Evolutionary conservation across 2,113 vertebrate genomes (phyloP).

Genomic region (Atlantisia rogersi): DNA sequence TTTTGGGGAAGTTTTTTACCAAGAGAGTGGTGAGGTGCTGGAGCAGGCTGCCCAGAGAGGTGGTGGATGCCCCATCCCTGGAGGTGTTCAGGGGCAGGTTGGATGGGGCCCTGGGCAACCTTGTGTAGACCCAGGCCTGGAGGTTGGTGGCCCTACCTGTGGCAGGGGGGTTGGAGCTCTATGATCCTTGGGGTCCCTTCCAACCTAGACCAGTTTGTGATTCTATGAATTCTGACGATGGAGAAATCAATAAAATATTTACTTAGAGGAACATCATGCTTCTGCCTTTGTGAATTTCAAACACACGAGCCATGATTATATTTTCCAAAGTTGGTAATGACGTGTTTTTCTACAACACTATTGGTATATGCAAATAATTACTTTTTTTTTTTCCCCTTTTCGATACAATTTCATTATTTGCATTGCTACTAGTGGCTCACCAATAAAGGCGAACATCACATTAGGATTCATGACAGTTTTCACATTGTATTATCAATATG

Average conservation of each 20-base stretch:
- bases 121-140: no score
- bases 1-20: no score
- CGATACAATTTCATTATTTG: conserved; percentile 99
- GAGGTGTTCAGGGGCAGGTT: no score
- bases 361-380: conserved; percentile 95
- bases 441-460: conserved; percentile 99
- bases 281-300: conserved; percentile 31
- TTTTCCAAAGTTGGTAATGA: conserved; percentile 70
- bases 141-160: no score
- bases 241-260: conserved; percentile 59
- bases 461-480: conserved; percentile 99
- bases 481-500: conserved; percentile 99
- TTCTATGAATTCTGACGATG: conserved; percentile 6
- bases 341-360: conserved; percentile 70
- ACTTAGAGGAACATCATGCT: background rate
- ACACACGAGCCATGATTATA: conserved; percentile 1
- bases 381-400: conserved; percentile 80
- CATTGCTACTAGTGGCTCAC: conserved; percentile 91
- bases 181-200: no score
- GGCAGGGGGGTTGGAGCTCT: no score
- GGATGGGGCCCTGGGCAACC: no score
- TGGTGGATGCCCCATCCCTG: no score
- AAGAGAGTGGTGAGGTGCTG: no score
- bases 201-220: no score
- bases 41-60: no score